Evolutionary conservation across 2,888 invertebrate genomes (phyloP).

Genomic region (Argyra leucocephala): DNA sequence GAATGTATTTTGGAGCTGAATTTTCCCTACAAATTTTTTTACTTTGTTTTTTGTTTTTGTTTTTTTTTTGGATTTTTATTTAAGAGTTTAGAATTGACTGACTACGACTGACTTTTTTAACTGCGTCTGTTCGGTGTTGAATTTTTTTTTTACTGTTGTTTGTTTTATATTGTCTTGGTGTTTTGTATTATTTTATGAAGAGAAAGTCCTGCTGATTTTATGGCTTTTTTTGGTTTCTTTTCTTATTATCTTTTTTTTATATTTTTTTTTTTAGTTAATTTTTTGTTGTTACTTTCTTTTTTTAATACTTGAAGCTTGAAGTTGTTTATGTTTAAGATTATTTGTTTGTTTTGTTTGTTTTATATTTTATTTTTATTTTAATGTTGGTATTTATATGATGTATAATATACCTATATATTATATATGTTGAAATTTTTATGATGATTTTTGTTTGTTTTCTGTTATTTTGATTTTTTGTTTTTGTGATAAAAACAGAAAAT

Average conservation of each 20-base stretch:
- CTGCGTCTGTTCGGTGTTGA: background rate
- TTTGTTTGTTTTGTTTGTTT: background rate
- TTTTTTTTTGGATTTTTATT: background rate
- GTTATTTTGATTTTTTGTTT: too few species aligned
- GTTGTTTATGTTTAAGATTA: background rate
- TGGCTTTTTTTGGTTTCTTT: background rate
- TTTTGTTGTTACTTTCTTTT: background rate
- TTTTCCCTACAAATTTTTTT: too few species aligned
- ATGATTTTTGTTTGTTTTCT: background rate
- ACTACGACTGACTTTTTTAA: background rate
- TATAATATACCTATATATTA: too few species aligned
- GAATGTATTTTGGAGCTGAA: background rate
- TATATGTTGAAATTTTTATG: background rate
- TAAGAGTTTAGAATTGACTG: background rate
- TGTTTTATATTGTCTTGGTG: background rate
- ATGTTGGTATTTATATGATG: background rate
- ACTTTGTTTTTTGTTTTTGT: too few species aligned
- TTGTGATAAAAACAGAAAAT: too few species aligned
- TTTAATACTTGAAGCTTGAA: background rate
- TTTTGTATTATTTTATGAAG: background rate
- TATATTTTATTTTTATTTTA: background rate
- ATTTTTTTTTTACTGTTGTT: background rate
- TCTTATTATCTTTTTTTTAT: background rate
- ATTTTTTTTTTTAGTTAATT: background rate
- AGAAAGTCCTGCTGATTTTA: slow-evolving; percentile 6